Evolutionary conservation across 2,888 invertebrate species (phyloP), one percentile per base, ranked within the genome.

Genomic region (Cyclophora albipunctata): DNA sequence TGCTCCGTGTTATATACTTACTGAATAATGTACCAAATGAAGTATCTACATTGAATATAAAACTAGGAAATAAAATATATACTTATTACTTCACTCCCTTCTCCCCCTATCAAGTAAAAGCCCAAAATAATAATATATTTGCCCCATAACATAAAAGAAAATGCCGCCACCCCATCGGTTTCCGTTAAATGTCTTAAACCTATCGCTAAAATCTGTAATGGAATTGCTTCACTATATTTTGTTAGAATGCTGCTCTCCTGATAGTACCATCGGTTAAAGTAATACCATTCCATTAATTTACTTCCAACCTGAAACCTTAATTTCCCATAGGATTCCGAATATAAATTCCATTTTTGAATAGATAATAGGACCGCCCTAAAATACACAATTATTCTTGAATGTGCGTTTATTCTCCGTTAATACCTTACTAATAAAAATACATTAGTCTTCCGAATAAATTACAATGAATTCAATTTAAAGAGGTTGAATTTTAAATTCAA

Each of bases 201-300:
- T 62, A 60, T 62, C 57, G 59, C 55, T 51, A 59, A 60, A 58
- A 60, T 63, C 56, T 49, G 56, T 63, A 63, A 63, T 66, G 60
- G 63, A 66, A 59, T 60, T 46, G 49, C 55, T 61, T 59, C 61
- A 59, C 59, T 58, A 58, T 59, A 62, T 63, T 64, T 67, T 63
- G 63, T 60, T 60, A 58, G 61, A 61, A 60, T 64, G 60, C 58
- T 59, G 52, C 60, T 57, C 58, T 55, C 54, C 53, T 49, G 49
- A 54, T 52, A 49, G 58, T 63, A 62, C 58, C 52, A 61, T 51
- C 44, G 58, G 61, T 58, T 58, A 55, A 53, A 58, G 53, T 60
- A 58, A 60, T 60, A 54, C 53, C 55, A 52, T 59, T 58, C 55
- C 61, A 62, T 59, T 59, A 59, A 55, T 59, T 58, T 52, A 48